These are phyloP conservation scores for Achroia grisella DNA, from an alignment of 1,140 invertebrate species.

Conservation along the genomic window DNA sequence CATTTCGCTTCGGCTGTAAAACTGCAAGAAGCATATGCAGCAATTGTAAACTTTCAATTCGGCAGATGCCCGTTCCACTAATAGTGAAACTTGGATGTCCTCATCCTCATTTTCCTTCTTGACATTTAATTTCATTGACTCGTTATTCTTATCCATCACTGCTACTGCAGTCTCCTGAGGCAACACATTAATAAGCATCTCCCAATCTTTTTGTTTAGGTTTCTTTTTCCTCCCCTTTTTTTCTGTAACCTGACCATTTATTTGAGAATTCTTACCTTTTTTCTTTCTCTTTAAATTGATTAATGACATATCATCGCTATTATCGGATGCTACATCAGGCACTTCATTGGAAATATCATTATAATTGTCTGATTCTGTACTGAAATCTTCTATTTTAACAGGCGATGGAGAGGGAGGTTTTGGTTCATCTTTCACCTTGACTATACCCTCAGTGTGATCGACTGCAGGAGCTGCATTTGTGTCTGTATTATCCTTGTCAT, in stretches of 20 bases:
- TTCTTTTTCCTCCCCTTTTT: slow-evolving; percentile 33
- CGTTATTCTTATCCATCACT: slow-evolving; percentile 4
- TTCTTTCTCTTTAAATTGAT: slow-evolving; percentile 45
- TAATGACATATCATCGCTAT: slow-evolving; percentile 47
- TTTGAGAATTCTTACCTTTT: slow-evolving; percentile 24
- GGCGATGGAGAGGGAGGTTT: neutral
- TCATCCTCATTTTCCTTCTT: slow-evolving; percentile 13
- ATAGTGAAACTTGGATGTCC: slow-evolving; percentile 1
- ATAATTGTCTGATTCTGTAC: neutral
- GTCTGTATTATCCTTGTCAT: slow-evolving; percentile 8
- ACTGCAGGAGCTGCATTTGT: neutral
- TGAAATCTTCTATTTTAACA: slow-evolving; percentile 28
- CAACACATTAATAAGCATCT: slow-evolving; percentile 19
- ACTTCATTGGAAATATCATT: slow-evolving; percentile 17
- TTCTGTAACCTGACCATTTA: slow-evolving; percentile 25
- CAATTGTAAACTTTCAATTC: slow-evolving; percentile 33
- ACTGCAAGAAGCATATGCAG: slow-evolving; percentile 59
- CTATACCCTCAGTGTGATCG: neutral
- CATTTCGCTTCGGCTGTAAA: slow-evolving; percentile 29
- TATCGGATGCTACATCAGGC: slow-evolving; percentile 29
- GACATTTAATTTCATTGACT: slow-evolving; percentile 1
- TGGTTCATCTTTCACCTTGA: slow-evolving; percentile 38
- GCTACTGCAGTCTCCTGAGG: slow-evolving; percentile 9
- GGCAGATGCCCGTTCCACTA: slow-evolving; percentile 24
- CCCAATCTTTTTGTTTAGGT: slow-evolving; percentile 22